These are phyloP conservation scores for Thripadectes ignobilis DNA, from an alignment of 2,797 vertebrate genomes.

Conservation along the genomic window DNA sequence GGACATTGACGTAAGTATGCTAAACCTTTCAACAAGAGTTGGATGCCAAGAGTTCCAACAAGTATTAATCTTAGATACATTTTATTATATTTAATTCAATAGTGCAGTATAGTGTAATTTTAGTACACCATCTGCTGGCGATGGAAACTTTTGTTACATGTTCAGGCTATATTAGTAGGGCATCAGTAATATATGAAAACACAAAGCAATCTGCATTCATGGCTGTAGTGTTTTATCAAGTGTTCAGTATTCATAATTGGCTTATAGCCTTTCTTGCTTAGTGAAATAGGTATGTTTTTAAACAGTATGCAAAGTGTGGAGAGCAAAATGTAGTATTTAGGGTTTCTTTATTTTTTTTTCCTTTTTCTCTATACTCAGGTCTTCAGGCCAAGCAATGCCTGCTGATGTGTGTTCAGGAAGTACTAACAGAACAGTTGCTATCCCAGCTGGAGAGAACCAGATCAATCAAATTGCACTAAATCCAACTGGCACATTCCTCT, in stretches of 20 bases:
- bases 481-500: constrained; percentile 89
- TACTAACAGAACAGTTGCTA: constrained; percentile 86
- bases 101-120: neutral
- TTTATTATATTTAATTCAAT: neutral
- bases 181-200: neutral
- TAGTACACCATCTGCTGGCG: neutral
- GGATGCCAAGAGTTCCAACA: neutral
- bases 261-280: neutral
- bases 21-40: neutral
- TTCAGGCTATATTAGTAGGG: neutral
- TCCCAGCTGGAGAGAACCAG: constrained; percentile 94
- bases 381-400: constrained; percentile 90
- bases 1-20: constrained; percentile 88
- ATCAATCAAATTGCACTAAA: constrained; percentile 95
- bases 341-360: accelerated
- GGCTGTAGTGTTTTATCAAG: neutral
- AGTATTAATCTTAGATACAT: neutral
- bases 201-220: neutral
- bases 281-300: neutral
- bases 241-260: neutral
- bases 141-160: neutral
- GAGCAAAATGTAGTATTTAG: neutral
- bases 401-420: constrained; percentile 85
- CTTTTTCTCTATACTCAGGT: constrained; percentile 71
- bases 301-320: neutral